Conservation (phyloP, 2,113 vertebrate genomes). For the Xyrauchen texanus region DNA sequence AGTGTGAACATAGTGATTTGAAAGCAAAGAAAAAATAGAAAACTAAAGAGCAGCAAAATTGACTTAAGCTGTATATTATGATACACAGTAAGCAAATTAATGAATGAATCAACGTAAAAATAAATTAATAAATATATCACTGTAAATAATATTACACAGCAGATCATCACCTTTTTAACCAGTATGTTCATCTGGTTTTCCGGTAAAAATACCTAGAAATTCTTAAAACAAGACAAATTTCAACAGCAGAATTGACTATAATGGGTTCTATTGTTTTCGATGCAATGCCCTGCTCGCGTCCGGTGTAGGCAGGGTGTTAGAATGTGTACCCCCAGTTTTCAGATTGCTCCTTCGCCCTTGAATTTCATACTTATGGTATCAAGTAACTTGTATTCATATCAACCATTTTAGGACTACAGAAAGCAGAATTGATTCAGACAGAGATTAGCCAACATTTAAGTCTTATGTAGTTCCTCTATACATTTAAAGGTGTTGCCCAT, state of each 20-base stretch:
- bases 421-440: not conserved
- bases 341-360: no score
- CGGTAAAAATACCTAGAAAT: no score
- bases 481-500: not conserved
- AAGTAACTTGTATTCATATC: not conserved
- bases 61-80: not conserved
- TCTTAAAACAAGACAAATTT: no score
- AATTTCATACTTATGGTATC: not conserved
- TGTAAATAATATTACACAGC: not conserved
- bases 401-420: not conserved
- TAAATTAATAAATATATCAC: not conserved
- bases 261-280: no score
- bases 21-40: not conserved
- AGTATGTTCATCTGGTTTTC: no score
- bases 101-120: no score
- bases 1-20: slow-evolving; percentile 1
- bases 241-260: no score
- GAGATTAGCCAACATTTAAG: not conserved
- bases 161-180: no score
- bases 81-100: no score
- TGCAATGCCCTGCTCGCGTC: no score
- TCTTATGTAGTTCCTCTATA: not conserved
- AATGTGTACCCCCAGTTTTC: no score
- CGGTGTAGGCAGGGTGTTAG: no score
- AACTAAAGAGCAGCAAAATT: not conserved